Evolutionary conservation across 2,797 vertebrate species (phyloP).

Genomic region (Smutsia gigantea): DNA sequence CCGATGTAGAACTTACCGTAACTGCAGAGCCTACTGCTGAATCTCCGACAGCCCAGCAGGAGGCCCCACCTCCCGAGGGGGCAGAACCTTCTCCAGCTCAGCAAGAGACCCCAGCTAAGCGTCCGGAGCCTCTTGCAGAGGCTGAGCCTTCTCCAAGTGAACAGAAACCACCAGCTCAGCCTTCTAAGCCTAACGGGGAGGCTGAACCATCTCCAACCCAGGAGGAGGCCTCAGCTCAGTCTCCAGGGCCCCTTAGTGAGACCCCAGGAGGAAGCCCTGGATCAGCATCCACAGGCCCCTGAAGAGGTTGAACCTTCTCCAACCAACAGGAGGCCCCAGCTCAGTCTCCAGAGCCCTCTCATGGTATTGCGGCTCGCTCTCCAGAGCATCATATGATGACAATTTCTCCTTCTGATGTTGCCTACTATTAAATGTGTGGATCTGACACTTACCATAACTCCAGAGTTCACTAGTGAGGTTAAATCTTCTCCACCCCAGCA

Average conservation of each 20-base stretch:
- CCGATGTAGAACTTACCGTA: neutral
- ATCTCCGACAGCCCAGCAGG: too few relatives aligned
- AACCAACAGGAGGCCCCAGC: neutral
- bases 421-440: neutral
- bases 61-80: too few relatives aligned
- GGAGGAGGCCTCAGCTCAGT: neutral
- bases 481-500: neutral
- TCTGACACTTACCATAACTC: neutral
- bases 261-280: neutral
- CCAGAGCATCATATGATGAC: neutral
- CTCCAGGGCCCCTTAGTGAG: neutral
- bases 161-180: neutral
- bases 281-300: neutral
- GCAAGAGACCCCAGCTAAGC: neutral
- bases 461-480: neutral
- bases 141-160: neutral
- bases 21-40: neutral
- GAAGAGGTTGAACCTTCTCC: neutral
- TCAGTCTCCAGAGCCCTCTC: neutral
- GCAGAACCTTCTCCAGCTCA: neutral
- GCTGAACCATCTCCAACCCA: neutral
- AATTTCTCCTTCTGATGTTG: neutral
- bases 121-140: neutral
- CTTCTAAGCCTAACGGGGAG: too few relatives aligned
- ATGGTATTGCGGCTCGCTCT: neutral